Percentiles rank a stretch among this genome's conserved stretches.
Evolutionary conservation across 2,113 vertebrate species (phyloP).

Genomic region (Anhinga rufa): DNA sequence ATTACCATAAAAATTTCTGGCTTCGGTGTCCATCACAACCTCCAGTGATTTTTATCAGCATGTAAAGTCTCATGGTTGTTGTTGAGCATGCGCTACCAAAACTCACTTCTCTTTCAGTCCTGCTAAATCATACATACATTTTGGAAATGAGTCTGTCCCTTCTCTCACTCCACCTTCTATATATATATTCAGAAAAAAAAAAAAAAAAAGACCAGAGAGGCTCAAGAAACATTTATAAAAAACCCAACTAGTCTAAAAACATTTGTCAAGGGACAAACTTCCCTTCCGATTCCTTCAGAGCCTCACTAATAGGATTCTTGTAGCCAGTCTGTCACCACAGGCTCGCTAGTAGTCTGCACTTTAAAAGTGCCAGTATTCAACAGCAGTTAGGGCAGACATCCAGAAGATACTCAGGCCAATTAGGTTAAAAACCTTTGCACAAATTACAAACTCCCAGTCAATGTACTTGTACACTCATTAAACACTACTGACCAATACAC

Average conservation of each 20-base stretch:
- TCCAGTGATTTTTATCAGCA: not conserved
- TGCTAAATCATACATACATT: not conserved
- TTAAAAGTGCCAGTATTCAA: not conserved
- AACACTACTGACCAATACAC: not conserved
- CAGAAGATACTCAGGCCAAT: not conserved
- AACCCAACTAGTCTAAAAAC: not conserved
- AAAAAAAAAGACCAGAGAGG: not conserved
- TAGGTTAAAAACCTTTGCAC: not conserved
- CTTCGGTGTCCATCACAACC: not conserved
- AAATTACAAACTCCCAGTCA: not conserved
- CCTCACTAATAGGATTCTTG: not conserved
- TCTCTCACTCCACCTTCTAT: not conserved
- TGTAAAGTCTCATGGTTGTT: not conserved
- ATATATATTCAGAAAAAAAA: accelerated
- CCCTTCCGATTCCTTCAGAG: not conserved
- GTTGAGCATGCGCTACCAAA: not conserved
- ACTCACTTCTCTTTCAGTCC: not conserved
- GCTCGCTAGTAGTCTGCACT: not conserved
- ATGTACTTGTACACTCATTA: not conserved
- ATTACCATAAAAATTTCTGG: not conserved
- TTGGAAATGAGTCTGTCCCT: not conserved
- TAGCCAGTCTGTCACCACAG: not conserved
- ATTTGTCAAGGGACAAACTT: not conserved
- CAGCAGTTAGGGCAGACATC: not conserved
- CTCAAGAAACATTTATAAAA: not conserved